A percentile compares a stretch with the other conserved stretches of the same genome.
Evolutionary conservation across 2,888 invertebrate genomes (phyloP).

Genomic region (Drepana falcataria): DNA sequence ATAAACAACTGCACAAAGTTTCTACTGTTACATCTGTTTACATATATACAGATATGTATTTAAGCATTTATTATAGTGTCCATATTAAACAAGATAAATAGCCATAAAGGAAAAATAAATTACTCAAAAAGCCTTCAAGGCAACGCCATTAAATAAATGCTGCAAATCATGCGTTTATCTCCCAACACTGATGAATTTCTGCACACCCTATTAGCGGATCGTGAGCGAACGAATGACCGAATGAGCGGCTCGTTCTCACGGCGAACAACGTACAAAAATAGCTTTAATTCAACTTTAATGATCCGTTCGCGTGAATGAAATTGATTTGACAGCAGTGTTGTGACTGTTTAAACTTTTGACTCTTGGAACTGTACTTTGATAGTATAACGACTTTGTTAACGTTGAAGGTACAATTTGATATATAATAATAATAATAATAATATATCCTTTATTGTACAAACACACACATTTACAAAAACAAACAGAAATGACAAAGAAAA

Average conservation of each 20-base stretch:
- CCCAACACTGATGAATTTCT: constrained; percentile 12
- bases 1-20: too few species aligned
- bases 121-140: not conserved
- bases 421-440: not conserved
- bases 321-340: constrained; percentile 69
- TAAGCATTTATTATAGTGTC: too few species aligned
- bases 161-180: constrained; percentile 16
- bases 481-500: too few species aligned
- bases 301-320: constrained; percentile 73
- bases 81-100: not conserved
- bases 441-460: too few species aligned
- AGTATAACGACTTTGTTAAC: not conserved
- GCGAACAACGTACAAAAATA: constrained; percentile 49
- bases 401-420: not conserved
- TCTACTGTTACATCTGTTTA: too few species aligned
- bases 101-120: not conserved
- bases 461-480: too few species aligned
- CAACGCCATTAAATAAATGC: constrained; percentile 1
- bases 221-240: constrained; percentile 56
- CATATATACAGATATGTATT: too few species aligned
- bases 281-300: constrained; percentile 74
- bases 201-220: constrained; percentile 41
- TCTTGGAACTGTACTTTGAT: constrained; percentile 3
- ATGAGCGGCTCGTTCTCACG: constrained; percentile 62
- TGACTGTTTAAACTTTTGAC: constrained; percentile 38